phyloP scores from a whole-genome alignment of 2,113 vertebrate genomes.

The Colius striatus region DNA sequence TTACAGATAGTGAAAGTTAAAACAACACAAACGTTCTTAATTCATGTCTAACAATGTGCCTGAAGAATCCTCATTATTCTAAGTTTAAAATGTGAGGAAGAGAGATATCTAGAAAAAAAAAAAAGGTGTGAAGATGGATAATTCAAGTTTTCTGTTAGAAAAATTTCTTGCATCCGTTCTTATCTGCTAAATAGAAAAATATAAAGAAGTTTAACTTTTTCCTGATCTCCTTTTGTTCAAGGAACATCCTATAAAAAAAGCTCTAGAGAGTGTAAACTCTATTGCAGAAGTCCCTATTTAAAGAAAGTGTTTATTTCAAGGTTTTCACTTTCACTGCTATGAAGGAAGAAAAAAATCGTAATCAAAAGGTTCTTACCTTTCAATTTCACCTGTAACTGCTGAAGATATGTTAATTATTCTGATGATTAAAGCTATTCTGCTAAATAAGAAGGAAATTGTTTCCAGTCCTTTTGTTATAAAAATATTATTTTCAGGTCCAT shows the following conservation, averaged over 20 bases:
- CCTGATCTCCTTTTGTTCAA: not conserved
- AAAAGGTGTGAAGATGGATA: not conserved
- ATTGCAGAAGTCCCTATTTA: not conserved
- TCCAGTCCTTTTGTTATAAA: slow-evolving; percentile 24
- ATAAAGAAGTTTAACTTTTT: not conserved
- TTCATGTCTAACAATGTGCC: not conserved
- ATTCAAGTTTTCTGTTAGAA: not conserved
- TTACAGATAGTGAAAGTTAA: not conserved
- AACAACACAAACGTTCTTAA: not conserved
- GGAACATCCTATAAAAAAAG: not conserved
- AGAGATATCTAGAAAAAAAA: not conserved
- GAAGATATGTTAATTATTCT: slow-evolving; percentile 68
- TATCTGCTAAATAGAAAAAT: not conserved
- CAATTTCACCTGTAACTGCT: slow-evolving; percentile 7
- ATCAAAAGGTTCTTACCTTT: slow-evolving; percentile 71
- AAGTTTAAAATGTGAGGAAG: not conserved
- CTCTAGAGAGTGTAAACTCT: not conserved
- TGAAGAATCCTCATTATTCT: not conserved
- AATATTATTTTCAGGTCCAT: not conserved
- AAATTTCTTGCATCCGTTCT: not conserved
- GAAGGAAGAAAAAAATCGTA: not conserved
- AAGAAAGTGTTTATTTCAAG: not conserved
- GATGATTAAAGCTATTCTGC: slow-evolving; percentile 73
- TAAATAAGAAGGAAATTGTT: slow-evolving; percentile 66
- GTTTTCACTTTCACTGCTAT: not conserved